Evolutionary conservation across 2,888 invertebrate species (phyloP).

Genomic region (Phytoseiulus persimilis): DNA sequence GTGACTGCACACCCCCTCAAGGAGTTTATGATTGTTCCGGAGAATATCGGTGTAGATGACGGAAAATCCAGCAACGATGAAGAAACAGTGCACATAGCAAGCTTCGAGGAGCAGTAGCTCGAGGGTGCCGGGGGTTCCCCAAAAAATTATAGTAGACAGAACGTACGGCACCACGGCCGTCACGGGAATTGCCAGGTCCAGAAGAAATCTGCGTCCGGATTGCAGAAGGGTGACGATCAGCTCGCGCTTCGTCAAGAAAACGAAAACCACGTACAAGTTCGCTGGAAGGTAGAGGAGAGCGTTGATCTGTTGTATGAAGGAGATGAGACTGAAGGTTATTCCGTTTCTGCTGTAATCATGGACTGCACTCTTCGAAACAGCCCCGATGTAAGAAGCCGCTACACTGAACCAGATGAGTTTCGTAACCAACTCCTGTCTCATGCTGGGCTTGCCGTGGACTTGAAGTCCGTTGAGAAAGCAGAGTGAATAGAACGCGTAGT

Average conservation of each 20-base stretch:
- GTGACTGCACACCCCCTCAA: neutral
- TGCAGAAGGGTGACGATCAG: neutral
- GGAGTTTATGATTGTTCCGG: neutral
- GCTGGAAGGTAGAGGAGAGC: neutral
- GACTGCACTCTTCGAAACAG: no score
- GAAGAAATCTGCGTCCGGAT: neutral
- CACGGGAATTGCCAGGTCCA: neutral
- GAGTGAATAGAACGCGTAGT: no score
- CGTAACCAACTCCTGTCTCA: no score
- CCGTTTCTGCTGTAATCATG: no score
- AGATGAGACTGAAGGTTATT: neutral
- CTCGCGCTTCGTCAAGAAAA: neutral
- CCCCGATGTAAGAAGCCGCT: no score
- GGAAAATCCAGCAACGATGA: neutral
- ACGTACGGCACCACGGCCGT: neutral
- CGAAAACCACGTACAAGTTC: neutral
- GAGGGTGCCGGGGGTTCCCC: neutral
- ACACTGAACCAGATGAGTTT: no score
- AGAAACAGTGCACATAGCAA: neutral
- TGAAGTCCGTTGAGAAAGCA: no score
- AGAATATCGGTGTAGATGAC: neutral
- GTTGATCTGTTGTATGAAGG: neutral
- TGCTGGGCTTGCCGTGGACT: no score
- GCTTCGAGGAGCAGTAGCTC: no score
- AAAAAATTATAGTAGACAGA: neutral